These are phyloP conservation scores for Tetropium fuscum DNA, from an alignment of 2,888 invertebrate genomes.

Conservation along the genomic window DNA sequence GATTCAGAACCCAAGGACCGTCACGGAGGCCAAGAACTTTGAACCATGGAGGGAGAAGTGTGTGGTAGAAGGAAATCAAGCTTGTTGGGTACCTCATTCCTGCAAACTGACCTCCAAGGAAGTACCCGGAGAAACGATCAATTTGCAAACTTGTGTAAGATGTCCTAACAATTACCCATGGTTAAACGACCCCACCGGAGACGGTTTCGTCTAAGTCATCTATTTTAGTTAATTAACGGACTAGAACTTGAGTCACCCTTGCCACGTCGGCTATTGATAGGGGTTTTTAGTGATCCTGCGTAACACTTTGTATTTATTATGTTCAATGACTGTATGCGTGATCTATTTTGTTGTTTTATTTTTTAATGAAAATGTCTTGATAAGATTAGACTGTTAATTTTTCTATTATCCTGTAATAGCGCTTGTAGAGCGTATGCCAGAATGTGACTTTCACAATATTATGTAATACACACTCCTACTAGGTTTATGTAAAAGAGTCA, in stretches of 20 bases:
- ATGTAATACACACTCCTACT: conserved; percentile 56
- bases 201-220: conserved; percentile 85
- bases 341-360: conserved; percentile 58
- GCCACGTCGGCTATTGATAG: conserved; percentile 40
- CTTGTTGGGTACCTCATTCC: conserved; percentile 90
- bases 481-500: conserved; percentile 49
- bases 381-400: conserved; percentile 54
- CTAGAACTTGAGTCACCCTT: conserved; percentile 50
- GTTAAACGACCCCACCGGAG: conserved; percentile 92
- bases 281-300: conserved; percentile 53
- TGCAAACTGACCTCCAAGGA: conserved; percentile 94
- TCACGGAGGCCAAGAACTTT: conserved; percentile 89
- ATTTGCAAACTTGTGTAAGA: conserved; percentile 91
- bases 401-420: conserved; percentile 26
- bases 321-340: conserved; percentile 59
- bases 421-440: conserved; percentile 36
- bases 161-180: conserved; percentile 96
- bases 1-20: conserved; percentile 92
- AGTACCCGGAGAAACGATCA: conserved; percentile 93
- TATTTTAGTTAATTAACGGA: conserved; percentile 52
- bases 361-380: conserved; percentile 53
- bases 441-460: conserved; percentile 52
- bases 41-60: conserved; percentile 97
- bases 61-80: conserved; percentile 83
- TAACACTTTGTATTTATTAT: conserved; percentile 59